Evolutionary conservation across 2,888 invertebrate species (phyloP).

Genomic region (Epistrophe eligans): DNA sequence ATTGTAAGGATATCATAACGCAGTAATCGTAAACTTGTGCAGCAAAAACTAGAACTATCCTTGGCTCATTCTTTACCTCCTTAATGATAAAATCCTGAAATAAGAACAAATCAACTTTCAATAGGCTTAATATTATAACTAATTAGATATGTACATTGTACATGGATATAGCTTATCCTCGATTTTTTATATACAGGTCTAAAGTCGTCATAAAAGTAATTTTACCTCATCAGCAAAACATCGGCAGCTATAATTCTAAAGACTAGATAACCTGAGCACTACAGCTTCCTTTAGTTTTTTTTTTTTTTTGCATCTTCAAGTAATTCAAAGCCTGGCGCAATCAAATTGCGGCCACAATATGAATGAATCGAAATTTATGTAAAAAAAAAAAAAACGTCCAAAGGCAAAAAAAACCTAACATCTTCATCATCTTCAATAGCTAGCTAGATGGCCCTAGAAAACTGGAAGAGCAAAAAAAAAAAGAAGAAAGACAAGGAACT

Average conservation of each 20-base stretch:
- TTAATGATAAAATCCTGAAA: neutral
- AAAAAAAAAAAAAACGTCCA: neutral
- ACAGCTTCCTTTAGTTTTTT: neutral
- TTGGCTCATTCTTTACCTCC: neutral
- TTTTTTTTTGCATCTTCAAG: neutral
- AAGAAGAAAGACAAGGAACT: constrained; percentile 1
- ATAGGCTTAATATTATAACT: neutral
- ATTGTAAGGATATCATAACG: neutral
- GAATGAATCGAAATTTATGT: neutral
- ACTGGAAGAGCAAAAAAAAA: neutral
- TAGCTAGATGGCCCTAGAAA: constrained; percentile 1
- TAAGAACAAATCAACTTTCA: neutral
- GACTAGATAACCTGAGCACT: neutral
- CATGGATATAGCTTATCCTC: neutral
- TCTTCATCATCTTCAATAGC: constrained; percentile 11
- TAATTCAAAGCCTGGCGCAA: neutral
- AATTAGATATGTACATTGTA: too few relatives aligned
- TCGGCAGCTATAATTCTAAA: neutral
- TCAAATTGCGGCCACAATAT: constrained; percentile 7
- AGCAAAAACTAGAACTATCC: neutral
- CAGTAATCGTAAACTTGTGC: neutral
- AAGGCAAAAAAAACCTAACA: neutral
- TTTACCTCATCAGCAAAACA: neutral
- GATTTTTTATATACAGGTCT: neutral
- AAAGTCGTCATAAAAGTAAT: neutral